Evolutionary conservation across 2,113 vertebrate species (phyloP), one percentile per base, ranked within the genome.

Genomic region (Agelaius tricolor): DNA sequence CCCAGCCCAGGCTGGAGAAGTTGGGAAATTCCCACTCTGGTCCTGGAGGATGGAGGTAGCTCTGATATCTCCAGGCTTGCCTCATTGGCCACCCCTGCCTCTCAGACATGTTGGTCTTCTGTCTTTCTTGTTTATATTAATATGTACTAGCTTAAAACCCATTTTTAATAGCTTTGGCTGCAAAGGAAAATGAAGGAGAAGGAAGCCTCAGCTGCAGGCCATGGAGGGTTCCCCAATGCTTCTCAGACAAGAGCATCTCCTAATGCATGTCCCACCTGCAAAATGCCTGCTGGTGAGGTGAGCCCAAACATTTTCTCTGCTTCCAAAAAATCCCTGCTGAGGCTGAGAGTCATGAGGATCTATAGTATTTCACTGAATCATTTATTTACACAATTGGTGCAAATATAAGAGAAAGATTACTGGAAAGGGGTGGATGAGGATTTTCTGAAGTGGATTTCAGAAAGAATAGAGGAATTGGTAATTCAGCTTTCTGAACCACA

Each of bases 201-300:
- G n/a, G 76, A 61, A 78, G 57, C 28, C 9, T 89, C 61, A 49
- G 62, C 62, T 59, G 7, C 39, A 59, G 58, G 28, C 44, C 4
- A 2, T 1, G 2, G 54, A 46, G 30, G 26, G 5, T 41, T 68
- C 35, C 30, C 43, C 33, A 65, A 0, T 11, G 27, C 26, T 86
- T 77, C 68, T 54, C 58, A 44, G 31, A 47, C 33, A 16, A 21
- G 35, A 73, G 14, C 23, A 33, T 27, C 49, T 76, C 41, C 49
- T 44, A 7, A 28, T 67, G 52, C 30, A 5, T 31, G 33, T 68
- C 33, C 54, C 62, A 72, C 35, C 62, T 54, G 47, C 43, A 72
- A 85, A 43, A 44, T 35, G 14, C 6, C 3, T 22, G 44, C 67
- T 44, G 63, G 5, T 57, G 24, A 75, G 58, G 62, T 0, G 13